phyloP scores from a whole-genome alignment of 1,140 invertebrate genomes.

The Aporrectodea caliginosa region DNA sequence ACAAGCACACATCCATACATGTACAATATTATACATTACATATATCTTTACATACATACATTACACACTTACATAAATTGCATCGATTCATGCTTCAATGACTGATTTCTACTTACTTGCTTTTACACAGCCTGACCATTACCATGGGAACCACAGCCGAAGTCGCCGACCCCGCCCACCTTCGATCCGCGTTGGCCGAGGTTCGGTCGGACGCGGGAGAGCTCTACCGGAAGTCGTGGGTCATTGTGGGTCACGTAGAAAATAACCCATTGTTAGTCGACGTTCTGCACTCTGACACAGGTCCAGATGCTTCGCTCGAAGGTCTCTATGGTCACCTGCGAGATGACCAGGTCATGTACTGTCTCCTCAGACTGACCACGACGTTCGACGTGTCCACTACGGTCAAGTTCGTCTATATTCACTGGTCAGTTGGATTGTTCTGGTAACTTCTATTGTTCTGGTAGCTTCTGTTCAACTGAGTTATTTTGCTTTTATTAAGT shows the following conservation, averaged over 20 bases:
- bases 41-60: too few species aligned
- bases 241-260: constrained; percentile 44
- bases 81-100: too few species aligned
- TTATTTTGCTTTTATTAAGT: too few species aligned
- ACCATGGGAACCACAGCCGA: constrained; percentile 41
- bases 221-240: constrained; percentile 36
- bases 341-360: constrained; percentile 43
- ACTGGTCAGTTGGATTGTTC: constrained; percentile 49
- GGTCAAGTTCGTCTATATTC: constrained; percentile 49
- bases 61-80: too few species aligned
- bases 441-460: too few species aligned
- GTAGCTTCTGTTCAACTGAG: too few species aligned
- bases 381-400: constrained; percentile 45
- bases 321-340: constrained; percentile 37
- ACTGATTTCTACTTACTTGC: too few species aligned
- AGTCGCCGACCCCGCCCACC: constrained; percentile 36
- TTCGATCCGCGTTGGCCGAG: constrained; percentile 38
- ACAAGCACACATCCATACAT: too few species aligned
- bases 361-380: constrained; percentile 40
- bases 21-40: too few species aligned
- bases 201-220: constrained; percentile 37
- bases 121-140: too few species aligned
- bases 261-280: constrained; percentile 40
- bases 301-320: constrained; percentile 34
- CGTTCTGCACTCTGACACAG: constrained; percentile 1